Conservation (phyloP, 2,113 vertebrate species). For the Bombycilla garrulus region DNA sequence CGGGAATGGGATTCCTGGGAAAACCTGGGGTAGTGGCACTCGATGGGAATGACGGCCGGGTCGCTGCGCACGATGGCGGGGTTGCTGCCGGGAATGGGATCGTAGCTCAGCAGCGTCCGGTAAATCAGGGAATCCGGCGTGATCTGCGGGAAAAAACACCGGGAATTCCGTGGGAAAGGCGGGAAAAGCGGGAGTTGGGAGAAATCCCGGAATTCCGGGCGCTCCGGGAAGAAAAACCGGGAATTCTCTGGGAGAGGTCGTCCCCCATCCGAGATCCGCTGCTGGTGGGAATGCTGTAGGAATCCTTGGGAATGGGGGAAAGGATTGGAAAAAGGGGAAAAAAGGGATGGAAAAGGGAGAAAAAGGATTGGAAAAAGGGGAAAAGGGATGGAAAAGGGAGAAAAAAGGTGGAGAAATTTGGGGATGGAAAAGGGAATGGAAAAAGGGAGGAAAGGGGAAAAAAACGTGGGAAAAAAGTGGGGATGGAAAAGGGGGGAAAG, state of each 20-base stretch:
- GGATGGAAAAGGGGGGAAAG: too few relatives aligned
- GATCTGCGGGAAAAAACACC: not conserved
- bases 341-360: too few relatives aligned
- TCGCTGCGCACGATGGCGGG: slow-evolving; percentile 65
- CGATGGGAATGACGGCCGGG: slow-evolving; percentile 48
- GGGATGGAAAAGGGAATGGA: too few relatives aligned
- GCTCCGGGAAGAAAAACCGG: not conserved
- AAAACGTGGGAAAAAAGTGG: too few relatives aligned
- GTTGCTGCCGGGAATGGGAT: slow-evolving; percentile 49
- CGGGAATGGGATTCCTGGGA: not conserved
- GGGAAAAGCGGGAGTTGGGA: not conserved
- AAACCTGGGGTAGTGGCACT: slow-evolving; percentile 62
- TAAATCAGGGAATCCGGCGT: slow-evolving; percentile 66
- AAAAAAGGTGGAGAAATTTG: too few relatives aligned
- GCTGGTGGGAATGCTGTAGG: too few relatives aligned
- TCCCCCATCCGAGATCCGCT: too few relatives aligned
- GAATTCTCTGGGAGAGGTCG: not conserved
- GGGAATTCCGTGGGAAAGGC: not conserved
- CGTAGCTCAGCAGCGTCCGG: slow-evolving; percentile 62
- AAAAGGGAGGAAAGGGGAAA: not conserved
- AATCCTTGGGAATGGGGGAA: too few relatives aligned
- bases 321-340: too few relatives aligned
- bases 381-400: too few relatives aligned
- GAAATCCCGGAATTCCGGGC: not conserved
- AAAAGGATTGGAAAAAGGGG: too few relatives aligned